phyloP scores from a whole-genome alignment of 2,888 invertebrate genomes.

The Mesorhabditis sp. region DNA sequence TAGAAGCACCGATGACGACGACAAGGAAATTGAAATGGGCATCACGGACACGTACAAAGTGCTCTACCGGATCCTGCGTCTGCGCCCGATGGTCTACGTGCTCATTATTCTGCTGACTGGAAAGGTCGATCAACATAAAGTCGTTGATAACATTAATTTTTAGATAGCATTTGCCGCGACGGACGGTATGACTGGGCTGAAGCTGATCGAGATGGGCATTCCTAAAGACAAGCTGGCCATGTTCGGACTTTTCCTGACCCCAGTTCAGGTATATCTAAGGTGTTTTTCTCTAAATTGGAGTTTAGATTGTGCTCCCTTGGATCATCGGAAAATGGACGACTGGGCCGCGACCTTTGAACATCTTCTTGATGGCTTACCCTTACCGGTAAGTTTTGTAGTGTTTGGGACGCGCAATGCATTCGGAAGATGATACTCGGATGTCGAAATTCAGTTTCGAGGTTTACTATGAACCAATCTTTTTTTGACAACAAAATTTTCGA shows the following conservation, averaged over 20 bases:
- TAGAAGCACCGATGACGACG: conserved; percentile 52
- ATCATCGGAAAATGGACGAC: conserved; percentile 78
- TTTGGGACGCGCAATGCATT: neutral
- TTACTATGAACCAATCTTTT: too few species aligned
- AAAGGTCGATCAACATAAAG: conserved; percentile 68
- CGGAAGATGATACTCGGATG: too few species aligned
- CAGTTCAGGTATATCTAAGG: conserved; percentile 72
- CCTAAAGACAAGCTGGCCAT: conserved; percentile 89
- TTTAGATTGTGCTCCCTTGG: conserved; percentile 83
- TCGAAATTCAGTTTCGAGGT: too few species aligned
- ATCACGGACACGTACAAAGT: conserved; percentile 75
- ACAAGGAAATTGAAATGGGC: conserved; percentile 61
- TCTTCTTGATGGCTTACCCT: conserved; percentile 84
- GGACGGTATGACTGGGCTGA: conserved; percentile 88
- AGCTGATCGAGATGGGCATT: conserved; percentile 90
- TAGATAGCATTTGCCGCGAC: conserved; percentile 90
- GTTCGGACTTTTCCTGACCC: conserved; percentile 85
- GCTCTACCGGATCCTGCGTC: conserved; percentile 76
- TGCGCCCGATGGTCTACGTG: conserved; percentile 77
- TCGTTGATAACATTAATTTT: conserved; percentile 7
- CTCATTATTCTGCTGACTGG: conserved; percentile 80
- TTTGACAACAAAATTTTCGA: too few species aligned
- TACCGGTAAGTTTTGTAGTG: conserved; percentile 33
- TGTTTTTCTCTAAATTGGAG: neutral
- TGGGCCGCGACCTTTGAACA: conserved; percentile 81